These are phyloP conservation scores for Oryzias curvinotus DNA, from an alignment of 2,113 vertebrate species.

Conservation along the genomic window DNA sequence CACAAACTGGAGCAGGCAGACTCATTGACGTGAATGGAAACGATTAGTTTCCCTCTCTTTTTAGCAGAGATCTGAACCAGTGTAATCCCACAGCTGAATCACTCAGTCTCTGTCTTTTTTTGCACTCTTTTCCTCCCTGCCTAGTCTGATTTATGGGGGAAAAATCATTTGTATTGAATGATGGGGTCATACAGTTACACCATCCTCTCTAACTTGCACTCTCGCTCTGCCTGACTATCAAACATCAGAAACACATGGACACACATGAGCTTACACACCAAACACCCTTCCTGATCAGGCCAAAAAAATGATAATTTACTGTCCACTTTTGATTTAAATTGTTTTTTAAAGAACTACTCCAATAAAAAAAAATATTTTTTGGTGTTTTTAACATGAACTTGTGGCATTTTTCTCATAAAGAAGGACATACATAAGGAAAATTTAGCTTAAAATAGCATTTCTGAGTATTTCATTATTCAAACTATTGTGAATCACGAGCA, in stretches of 20 bases:
- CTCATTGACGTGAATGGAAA: slow-evolving; percentile 56
- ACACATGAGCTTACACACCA: slow-evolving; percentile 2
- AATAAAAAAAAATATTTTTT: too few relatives aligned
- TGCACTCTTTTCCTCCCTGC: slow-evolving; percentile 32
- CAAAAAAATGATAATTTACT: slow-evolving; percentile 36
- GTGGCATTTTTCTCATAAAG: too few relatives aligned
- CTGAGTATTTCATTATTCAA: too few relatives aligned
- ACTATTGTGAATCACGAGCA: too few relatives aligned
- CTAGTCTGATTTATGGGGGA: slow-evolving; percentile 62
- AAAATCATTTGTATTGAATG: slow-evolving; percentile 68
- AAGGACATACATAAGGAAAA: too few relatives aligned
- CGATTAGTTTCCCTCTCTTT: slow-evolving; percentile 57
- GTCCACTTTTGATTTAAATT: slow-evolving; percentile 30
- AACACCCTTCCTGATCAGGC: slow-evolving; percentile 37
- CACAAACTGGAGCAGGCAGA: slow-evolving; percentile 36
- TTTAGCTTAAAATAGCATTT: too few relatives aligned
- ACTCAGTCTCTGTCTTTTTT: slow-evolving; percentile 45
- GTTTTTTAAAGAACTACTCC: too few relatives aligned
- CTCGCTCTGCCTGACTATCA: slow-evolving; percentile 30
- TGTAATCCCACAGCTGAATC: slow-evolving; percentile 57
- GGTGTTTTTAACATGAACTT: too few relatives aligned
- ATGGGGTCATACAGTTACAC: slow-evolving; percentile 52
- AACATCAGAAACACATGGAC: slow-evolving; percentile 27
- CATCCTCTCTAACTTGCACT: slow-evolving; percentile 17
- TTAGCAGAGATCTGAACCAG: slow-evolving; percentile 52